A percentile compares a stretch with the other conserved stretches of the same genome.
phyloP scores from a whole-genome alignment of 2,113 vertebrate species.

The Saimiri boliviensis region DNA sequence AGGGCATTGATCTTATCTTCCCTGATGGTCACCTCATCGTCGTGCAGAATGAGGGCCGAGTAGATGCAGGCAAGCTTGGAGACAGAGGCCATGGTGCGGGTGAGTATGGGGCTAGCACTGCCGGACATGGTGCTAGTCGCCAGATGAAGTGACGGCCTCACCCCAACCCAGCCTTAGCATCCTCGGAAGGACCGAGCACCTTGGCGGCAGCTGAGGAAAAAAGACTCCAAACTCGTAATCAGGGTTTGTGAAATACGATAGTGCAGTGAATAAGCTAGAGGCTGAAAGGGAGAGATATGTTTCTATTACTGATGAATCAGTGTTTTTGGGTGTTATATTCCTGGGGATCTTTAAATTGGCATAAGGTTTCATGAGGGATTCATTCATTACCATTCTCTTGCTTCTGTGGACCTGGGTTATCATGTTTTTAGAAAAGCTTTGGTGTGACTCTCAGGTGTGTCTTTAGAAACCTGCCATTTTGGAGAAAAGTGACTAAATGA shows the following conservation, averaged over 20 bases:
- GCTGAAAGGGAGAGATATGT: background rate
- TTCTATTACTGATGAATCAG: background rate
- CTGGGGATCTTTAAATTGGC: slow-evolving; percentile 36
- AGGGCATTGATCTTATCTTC: too few relatives aligned
- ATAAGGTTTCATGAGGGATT: slow-evolving; percentile 24
- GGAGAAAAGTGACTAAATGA: slow-evolving; percentile 27
- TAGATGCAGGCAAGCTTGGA: too few relatives aligned
- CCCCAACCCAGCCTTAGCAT: too few relatives aligned
- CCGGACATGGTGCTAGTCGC: too few relatives aligned
- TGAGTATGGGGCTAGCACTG: too few relatives aligned
- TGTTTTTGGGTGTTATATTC: slow-evolving; percentile 41
- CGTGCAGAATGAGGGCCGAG: too few relatives aligned
- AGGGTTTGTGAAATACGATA: slow-evolving; percentile 57
- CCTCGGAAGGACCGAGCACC: too few relatives aligned
- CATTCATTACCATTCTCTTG: slow-evolving; percentile 41
- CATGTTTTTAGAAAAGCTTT: slow-evolving; percentile 48
- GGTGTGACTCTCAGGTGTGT: slow-evolving; percentile 41
- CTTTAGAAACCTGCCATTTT: slow-evolving; percentile 61
- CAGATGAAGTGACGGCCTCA: too few relatives aligned
- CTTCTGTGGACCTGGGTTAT: slow-evolving; percentile 1
- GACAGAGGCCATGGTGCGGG: too few relatives aligned
- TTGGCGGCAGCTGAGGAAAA: too few relatives aligned
- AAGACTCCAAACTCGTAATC: slow-evolving; percentile 10
- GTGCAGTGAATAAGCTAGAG: slow-evolving; percentile 20
- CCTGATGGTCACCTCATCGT: too few relatives aligned